Conservation (phyloP, 2,888 invertebrate genomes). For the Ernsta delagoae region DNA sequence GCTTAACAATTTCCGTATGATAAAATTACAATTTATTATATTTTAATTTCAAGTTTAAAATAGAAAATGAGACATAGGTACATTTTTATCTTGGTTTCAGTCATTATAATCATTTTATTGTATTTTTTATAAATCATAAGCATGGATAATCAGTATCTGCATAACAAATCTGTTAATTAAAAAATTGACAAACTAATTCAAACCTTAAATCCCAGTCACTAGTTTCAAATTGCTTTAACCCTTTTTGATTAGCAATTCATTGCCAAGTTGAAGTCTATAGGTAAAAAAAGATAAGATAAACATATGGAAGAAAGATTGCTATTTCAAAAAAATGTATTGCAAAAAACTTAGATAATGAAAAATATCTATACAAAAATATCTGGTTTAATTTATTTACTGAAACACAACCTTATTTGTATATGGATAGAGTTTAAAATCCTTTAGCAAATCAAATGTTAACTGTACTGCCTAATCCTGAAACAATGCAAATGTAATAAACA, state of each 20-base stretch:
- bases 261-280: background rate
- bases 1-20: background rate
- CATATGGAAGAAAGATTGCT: background rate
- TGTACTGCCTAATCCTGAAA: background rate
- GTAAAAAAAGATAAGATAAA: conserved; percentile 1
- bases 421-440: background rate
- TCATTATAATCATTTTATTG: background rate
- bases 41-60: no score
- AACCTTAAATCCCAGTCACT: background rate
- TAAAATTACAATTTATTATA: background rate
- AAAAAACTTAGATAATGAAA: background rate
- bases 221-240: background rate
- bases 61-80: no score
- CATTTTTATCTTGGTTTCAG: background rate
- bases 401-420: background rate
- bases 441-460: background rate
- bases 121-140: no score
- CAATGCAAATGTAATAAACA: background rate
- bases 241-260: background rate
- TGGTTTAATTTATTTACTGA: background rate
- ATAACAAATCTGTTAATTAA: background rate
- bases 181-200: background rate
- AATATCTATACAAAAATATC: background rate
- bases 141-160: background rate
- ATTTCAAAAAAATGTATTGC: background rate